phyloP scores from a whole-genome alignment of 2,113 vertebrate species.

The Dinomys branickii region DNA sequence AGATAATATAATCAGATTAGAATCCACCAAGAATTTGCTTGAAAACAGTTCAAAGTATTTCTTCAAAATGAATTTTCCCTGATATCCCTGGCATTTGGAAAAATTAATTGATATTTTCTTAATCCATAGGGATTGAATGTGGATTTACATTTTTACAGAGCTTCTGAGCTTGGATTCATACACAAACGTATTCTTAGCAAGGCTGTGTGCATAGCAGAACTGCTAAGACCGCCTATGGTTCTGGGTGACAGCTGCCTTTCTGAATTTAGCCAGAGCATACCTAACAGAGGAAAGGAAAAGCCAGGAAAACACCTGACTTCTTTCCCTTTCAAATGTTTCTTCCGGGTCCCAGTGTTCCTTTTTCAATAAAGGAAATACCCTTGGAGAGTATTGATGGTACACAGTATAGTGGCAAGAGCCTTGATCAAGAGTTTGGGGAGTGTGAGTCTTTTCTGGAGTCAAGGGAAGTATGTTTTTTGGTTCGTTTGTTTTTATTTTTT shows the following conservation, averaged over 20 bases:
- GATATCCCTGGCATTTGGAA: slow-evolving; percentile 14
- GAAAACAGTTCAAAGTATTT: slow-evolving; percentile 6
- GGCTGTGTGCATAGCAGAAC: neutral
- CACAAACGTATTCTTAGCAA: slow-evolving; percentile 30
- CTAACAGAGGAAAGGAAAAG: slow-evolving; percentile 25
- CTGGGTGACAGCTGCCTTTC: neutral
- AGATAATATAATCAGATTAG: neutral
- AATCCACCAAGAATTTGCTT: slow-evolving; percentile 14
- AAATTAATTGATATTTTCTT: slow-evolving; percentile 22
- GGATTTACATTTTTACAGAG: slow-evolving; percentile 30
- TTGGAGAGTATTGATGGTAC: neutral
- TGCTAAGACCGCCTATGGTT: neutral
- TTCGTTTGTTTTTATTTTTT: too few relatives aligned
- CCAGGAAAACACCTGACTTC: slow-evolving; percentile 25
- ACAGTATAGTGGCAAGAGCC: neutral
- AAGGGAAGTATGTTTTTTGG: neutral
- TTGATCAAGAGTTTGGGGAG: neutral
- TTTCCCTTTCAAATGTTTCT: slow-evolving; percentile 32
- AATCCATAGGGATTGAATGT: neutral
- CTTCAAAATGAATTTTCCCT: slow-evolving; percentile 42
- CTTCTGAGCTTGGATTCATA: neutral
- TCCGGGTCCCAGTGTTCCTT: neutral
- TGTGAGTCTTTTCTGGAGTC: neutral
- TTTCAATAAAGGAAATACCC: neutral
- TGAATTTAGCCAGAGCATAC: neutral